Conservation (phyloP, 2,888 invertebrate species). For the Rhodophaea formosa region DNA sequence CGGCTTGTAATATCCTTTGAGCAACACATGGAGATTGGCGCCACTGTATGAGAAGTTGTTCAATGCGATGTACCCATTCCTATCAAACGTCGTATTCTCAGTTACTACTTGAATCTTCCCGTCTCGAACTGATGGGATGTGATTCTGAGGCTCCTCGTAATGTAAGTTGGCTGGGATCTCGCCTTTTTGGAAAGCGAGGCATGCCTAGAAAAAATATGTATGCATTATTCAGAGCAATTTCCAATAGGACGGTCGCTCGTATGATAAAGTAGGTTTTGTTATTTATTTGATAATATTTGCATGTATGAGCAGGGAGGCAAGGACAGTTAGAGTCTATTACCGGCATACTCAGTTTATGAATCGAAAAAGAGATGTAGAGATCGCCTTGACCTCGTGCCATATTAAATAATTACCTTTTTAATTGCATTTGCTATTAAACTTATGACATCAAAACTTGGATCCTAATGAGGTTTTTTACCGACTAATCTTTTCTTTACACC, state of each 20-base stretch:
- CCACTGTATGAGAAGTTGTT: conserved; percentile 53
- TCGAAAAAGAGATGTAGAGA: too few relatives aligned
- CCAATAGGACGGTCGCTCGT: not conserved
- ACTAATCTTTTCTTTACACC: too few relatives aligned
- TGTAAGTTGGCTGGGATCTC: conserved; percentile 49
- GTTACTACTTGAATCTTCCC: conserved; percentile 43
- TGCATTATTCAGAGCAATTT: not conserved
- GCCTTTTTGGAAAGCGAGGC: conserved; percentile 49
- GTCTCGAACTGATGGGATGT: conserved; percentile 37
- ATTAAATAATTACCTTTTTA: too few relatives aligned
- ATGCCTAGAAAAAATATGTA: conserved; percentile 36
- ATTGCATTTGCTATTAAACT: too few relatives aligned
- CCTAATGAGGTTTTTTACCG: too few relatives aligned
- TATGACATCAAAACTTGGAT: too few relatives aligned
- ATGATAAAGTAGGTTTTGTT: too few relatives aligned
- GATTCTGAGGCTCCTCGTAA: conserved; percentile 38
- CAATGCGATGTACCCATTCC: conserved; percentile 39
- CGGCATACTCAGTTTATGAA: too few relatives aligned
- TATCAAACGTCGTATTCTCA: conserved; percentile 38
- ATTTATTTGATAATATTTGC: too few relatives aligned
- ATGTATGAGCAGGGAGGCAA: too few relatives aligned
- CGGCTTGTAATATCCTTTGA: conserved; percentile 51
- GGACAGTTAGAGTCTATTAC: too few relatives aligned
- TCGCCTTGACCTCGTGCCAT: too few relatives aligned
- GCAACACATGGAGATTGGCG: conserved; percentile 46